These are phyloP conservation scores for Apis cerana DNA, from an alignment of 1,140 invertebrate species.

Conservation along the genomic window DNA sequence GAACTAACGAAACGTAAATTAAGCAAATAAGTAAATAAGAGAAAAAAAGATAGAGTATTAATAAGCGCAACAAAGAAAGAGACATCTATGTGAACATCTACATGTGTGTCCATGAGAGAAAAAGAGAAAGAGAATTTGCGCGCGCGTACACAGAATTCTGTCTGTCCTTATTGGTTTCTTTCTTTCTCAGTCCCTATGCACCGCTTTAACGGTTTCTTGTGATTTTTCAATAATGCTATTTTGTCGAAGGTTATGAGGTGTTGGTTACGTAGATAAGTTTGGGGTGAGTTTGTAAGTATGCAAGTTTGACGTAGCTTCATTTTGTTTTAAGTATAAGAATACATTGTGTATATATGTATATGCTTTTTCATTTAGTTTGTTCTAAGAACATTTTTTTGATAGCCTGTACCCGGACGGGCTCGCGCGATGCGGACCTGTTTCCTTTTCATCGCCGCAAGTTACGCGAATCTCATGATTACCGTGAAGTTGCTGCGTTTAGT, in stretches of 20 bases:
- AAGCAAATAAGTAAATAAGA: constrained; percentile 19
- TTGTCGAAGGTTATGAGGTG: constrained; percentile 41
- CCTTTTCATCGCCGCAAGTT: constrained; percentile 24
- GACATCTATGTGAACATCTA: not conserved
- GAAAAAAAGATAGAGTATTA: constrained; percentile 2
- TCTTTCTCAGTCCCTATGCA: constrained; percentile 42
- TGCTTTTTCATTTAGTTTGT: constrained; percentile 20
- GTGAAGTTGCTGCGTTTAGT: constrained; percentile 36
- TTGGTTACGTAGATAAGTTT: constrained; percentile 33
- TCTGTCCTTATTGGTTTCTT: constrained; percentile 43
- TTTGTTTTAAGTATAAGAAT: not conserved
- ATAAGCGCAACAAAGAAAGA: constrained; percentile 9
- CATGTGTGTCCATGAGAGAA: not conserved
- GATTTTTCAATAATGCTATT: constrained; percentile 54
- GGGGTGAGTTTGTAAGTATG: constrained; percentile 16
- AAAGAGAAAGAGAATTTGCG: constrained; percentile 20
- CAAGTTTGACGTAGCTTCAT: constrained; percentile 18
- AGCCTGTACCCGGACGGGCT: constrained; percentile 22
- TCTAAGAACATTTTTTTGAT: constrained; percentile 27
- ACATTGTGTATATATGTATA: not conserved
- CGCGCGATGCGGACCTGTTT: constrained; percentile 38
- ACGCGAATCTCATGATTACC: constrained; percentile 27
- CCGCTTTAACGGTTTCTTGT: constrained; percentile 64
- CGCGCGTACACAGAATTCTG: constrained; percentile 38
- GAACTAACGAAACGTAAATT: constrained; percentile 14